These are phyloP conservation scores for Dysmachus trigonus DNA, from an alignment of 2,888 invertebrate species.

Conservation along the genomic window DNA sequence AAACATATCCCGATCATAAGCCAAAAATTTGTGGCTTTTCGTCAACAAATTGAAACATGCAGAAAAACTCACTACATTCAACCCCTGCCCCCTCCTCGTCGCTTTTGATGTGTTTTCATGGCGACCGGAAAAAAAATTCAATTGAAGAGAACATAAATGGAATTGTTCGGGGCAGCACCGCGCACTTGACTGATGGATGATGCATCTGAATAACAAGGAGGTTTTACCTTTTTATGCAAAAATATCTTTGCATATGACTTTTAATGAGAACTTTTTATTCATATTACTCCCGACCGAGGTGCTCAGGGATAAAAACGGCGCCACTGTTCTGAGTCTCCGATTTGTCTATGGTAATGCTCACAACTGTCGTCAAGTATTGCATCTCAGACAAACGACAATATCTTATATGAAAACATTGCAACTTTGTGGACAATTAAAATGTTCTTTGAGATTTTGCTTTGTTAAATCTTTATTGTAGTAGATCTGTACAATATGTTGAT, in stretches of 20 bases:
- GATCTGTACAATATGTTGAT: too few relatives aligned
- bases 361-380: not conserved
- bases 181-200: conserved; percentile 38
- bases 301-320: not conserved
- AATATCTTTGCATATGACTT: conserved; percentile 36
- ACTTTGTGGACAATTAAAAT: not conserved
- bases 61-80: not conserved
- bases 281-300: not conserved
- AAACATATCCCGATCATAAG: conserved; percentile 34
- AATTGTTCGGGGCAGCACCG: not conserved
- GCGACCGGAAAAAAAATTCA: conserved; percentile 8
- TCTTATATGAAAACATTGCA: not conserved
- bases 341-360: not conserved
- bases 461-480: not conserved
- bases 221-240: conserved; percentile 29
- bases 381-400: not conserved
- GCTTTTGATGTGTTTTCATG: not conserved
- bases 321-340: not conserved
- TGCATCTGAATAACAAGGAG: conserved; percentile 37
- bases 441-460: not conserved
- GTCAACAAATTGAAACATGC: conserved; percentile 37
- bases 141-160: conserved; percentile 26
- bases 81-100: not conserved
- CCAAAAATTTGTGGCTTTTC: conserved; percentile 38
- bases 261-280: conserved; percentile 38